Evolutionary conservation across 2,113 vertebrate species (phyloP), one percentile per base, ranked within the genome.

Genomic region (Albula glossodonta): DNA sequence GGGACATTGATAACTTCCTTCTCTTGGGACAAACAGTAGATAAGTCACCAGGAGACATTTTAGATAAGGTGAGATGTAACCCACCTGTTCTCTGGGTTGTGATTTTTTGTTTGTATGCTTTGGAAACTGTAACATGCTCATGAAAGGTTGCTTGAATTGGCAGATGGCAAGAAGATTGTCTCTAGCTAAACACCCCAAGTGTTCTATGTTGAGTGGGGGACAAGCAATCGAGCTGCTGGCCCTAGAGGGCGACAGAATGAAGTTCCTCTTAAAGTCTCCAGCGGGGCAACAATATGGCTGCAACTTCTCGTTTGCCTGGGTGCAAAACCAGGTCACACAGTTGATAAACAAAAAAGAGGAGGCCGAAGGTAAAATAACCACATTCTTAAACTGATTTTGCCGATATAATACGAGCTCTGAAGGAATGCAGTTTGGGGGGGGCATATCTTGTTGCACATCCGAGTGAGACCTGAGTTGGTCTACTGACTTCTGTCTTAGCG

Each of bases 151-250:
- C 80, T 83, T 88, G 48, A 1, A 50, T 88, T 88, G 48, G 31
- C 86, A 99, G 98, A 96, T 99, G 83, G 97, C 97, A 19, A 95
- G 98, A 90, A 96, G 98, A 87, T 93, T 99, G 57, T 97, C 96
- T 10, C 93, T 99, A 60, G 90, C 85, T 17, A 97, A 95, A 87
- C 97, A 97, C 91, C 96, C 96, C 0, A 94, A 94, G 19, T 99
- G 97, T 89, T 92, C 90, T 17, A 86, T 90, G 1, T 94, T 99
- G 88, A 96, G 96, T 25, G 98, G 98, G 10, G 98, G 98, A 15
- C 94, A 96, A 88, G 97, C 97, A 0, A 95, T 99, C 66, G 98
- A 99, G 90, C 93, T 96, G 83, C 90, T 99, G 86, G 97, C 98
- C 11, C 94, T 90, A 83, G 87, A 89, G 0, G 98, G 98, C 1